These are phyloP conservation scores for Asobara japonica DNA, from an alignment of 1,140 invertebrate species.

Conservation along the genomic window DNA sequence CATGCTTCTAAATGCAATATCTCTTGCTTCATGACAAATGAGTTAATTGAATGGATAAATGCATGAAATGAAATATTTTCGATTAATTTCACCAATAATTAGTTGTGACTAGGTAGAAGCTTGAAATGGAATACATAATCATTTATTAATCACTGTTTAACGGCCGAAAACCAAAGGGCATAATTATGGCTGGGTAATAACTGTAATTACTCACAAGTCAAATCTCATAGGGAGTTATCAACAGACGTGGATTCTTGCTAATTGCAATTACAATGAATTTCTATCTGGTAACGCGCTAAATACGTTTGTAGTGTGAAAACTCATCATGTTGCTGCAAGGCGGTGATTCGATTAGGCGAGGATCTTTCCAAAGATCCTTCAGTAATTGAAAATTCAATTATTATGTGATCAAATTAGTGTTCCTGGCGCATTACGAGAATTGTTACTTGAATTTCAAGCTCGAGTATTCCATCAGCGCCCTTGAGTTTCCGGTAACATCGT, in stretches of 20 bases:
- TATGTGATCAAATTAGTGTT: background rate
- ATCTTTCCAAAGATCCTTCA: background rate
- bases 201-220: too few relatives aligned
- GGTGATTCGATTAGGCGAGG: background rate
- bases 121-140: too few relatives aligned
- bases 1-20: too few relatives aligned
- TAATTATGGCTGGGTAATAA: too few relatives aligned
- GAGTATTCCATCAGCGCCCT: background rate
- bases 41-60: background rate
- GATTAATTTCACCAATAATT: too few relatives aligned
- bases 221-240: too few relatives aligned
- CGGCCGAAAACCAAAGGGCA: too few relatives aligned
- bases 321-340: background rate
- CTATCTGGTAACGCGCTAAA: background rate
- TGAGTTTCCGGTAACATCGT: background rate
- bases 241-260: too few relatives aligned
- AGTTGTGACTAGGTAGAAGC: too few relatives aligned
- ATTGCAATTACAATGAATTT: background rate
- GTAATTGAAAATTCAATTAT: background rate
- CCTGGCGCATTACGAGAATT: background rate
- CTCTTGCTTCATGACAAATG: too few relatives aligned
- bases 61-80: too few relatives aligned
- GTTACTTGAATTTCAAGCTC: background rate
- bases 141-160: too few relatives aligned
- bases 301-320: background rate